Evolutionary conservation across 2,113 vertebrate genomes (phyloP).

Genomic region (Prionailurus bengalensis): DNA sequence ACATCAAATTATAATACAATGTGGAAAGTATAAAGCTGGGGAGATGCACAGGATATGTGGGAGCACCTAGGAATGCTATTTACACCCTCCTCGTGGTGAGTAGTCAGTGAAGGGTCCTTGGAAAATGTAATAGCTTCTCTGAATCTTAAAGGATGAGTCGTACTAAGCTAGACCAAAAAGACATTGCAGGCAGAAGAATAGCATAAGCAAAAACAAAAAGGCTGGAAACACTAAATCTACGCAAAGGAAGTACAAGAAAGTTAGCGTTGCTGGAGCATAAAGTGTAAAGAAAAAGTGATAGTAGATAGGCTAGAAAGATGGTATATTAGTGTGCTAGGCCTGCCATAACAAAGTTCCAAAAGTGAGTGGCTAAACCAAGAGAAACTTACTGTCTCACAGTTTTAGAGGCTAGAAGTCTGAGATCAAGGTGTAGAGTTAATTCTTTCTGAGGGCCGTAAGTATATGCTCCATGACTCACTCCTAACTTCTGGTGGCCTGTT

Average conservation of each 20-base stretch:
- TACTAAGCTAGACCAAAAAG: slow-evolving; percentile 43
- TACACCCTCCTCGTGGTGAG: not conserved
- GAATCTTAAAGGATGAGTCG: slow-evolving; percentile 27
- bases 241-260: slow-evolving; percentile 5
- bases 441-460: not conserved
- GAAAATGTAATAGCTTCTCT: not conserved
- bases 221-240: not conserved
- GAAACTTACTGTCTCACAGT: slow-evolving; percentile 9
- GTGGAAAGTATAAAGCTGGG: not conserved
- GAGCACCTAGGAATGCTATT: not conserved
- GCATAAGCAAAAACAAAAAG: slow-evolving; percentile 19
- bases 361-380: not conserved
- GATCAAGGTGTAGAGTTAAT: not conserved
- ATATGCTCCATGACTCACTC: not conserved
- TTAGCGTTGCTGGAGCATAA: not conserved
- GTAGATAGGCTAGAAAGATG: slow-evolving; percentile 10
- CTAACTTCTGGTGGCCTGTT: not conserved
- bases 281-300: not conserved
- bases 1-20: not conserved
- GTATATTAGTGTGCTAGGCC: not conserved
- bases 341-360: not conserved
- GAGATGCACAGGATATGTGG: not conserved
- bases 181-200: not conserved
- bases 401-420: not conserved
- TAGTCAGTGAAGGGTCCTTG: not conserved